Evolutionary conservation across 2,113 vertebrate species (phyloP), one percentile per base, ranked within the genome.

Genomic region (Bufo gargarizans): DNA sequence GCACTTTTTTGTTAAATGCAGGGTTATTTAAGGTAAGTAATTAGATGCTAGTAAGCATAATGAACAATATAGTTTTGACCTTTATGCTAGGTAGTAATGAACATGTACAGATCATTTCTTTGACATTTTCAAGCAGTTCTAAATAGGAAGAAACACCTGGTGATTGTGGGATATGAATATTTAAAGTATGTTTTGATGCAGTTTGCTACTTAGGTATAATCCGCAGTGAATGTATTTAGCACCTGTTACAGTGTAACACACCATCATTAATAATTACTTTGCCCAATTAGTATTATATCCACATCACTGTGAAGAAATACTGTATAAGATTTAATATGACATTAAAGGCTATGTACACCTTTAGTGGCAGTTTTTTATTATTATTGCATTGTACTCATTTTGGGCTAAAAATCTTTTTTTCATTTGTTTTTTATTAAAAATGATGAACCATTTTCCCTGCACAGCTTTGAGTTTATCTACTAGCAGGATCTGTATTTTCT

Each of bases 81-180:
- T 86, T 87, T 87, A 80, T 6, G 5, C 14, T 20, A 13, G n/a
- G n/a, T 55, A 80, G 22, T 67, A 87, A 79, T 78, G 33, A 69
- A 71, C 76, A 78, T 78, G 59, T 86, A 78, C 77, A 87, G 81
- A 58, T 87, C 14, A 87, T 47, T 69, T 47, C 13, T 85, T 85
- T 87, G 86, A 87, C 86, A 80, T 87, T 80, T 76, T 80, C n/a
- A 87, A 14, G 14, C 59, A 49, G n/a, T 80, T 55, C 45, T 77
- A 77, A 86, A 86, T 86, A 77, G 49, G 65, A 78, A 78, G 50
- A 87, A 87, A 55, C 77, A 87, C 77, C 86, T 87, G 86, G 86
- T 87, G 86, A 87, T 69, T 45, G 50, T 87, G 33, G 63, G 79
- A 80, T 79, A 87, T 87, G 53, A 87, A 87, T 80, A 87, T 87